Conservation (phyloP, 2,888 invertebrate species). For the Galeopsomyia nigrocyanea region DNA sequence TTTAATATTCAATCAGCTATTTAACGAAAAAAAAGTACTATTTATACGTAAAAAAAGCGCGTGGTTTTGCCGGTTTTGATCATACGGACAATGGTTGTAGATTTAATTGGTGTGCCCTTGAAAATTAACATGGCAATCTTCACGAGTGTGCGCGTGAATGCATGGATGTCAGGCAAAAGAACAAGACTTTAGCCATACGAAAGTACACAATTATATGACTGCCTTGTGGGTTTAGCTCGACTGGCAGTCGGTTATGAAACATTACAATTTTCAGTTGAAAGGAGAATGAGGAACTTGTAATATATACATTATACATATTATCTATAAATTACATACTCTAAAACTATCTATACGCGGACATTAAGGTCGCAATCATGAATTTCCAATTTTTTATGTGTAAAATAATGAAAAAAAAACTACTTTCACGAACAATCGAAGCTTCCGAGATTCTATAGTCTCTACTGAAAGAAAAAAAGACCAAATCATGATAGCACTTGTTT, state of each 20-base stretch:
- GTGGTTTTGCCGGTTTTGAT: constrained; percentile 34
- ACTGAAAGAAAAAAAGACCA: constrained; percentile 35
- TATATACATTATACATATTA: constrained; percentile 52
- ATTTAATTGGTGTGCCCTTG: constrained; percentile 60
- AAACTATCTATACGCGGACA: constrained; percentile 49
- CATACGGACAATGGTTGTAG: constrained; percentile 53
- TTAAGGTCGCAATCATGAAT: constrained; percentile 34
- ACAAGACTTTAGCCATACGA: constrained; percentile 50
- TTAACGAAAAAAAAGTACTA: constrained; percentile 54
- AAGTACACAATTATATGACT: constrained; percentile 50
- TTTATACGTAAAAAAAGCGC: constrained; percentile 60
- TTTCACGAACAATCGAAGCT: constrained; percentile 42
- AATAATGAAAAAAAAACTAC: constrained; percentile 27
- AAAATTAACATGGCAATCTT: constrained; percentile 39
- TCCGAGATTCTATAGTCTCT: constrained; percentile 35
- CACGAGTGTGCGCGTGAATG: constrained; percentile 46
- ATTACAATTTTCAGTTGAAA: constrained; percentile 44
- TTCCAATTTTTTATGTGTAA: constrained; percentile 46
- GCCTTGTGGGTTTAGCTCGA: constrained; percentile 41
- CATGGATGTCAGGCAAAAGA: constrained; percentile 45
- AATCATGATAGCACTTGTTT: constrained; percentile 43
- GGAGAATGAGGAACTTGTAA: constrained; percentile 55
- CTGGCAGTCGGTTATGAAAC: constrained; percentile 38
- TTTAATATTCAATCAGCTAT: constrained; percentile 62
- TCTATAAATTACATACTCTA: constrained; percentile 55